Percentiles rank a stretch among this genome's conserved stretches.
Conservation (phyloP, 2,113 vertebrate genomes). For the Trichomycterus rosablanca region DNA sequence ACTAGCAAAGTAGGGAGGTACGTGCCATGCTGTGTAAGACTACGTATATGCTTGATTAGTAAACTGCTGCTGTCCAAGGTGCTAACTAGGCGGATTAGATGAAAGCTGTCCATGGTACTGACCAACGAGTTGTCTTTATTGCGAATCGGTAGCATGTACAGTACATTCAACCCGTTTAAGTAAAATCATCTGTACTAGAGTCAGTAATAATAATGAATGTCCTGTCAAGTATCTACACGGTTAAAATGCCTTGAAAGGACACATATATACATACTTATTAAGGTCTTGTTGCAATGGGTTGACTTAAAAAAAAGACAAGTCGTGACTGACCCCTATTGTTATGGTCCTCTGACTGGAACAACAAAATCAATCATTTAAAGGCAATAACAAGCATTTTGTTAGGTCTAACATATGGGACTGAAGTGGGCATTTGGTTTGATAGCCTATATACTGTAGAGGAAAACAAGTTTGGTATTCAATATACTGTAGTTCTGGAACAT, state of each 20-base stretch:
- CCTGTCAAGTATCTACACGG: neutral
- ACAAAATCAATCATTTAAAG: too few species aligned
- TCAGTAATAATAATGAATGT: conserved; percentile 7
- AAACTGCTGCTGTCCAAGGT: conserved; percentile 14
- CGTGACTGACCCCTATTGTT: neutral
- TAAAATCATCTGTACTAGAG: conserved; percentile 7
- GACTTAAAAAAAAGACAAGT: neutral
- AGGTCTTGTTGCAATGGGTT: neutral
- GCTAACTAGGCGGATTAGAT: neutral
- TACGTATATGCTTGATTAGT: too few species aligned
- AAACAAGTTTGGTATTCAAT: too few species aligned
- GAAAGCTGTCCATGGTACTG: conserved; percentile 10
- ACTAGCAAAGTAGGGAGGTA: too few species aligned
- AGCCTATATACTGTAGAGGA: too few species aligned
- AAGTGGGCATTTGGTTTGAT: too few species aligned
- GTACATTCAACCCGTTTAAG: conserved; percentile 10
- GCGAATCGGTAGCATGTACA: conserved; percentile 17
- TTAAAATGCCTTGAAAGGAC: neutral
- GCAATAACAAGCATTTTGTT: too few species aligned
- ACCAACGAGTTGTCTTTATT: neutral
- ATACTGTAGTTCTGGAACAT: too few species aligned
- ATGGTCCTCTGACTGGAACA: neutral
- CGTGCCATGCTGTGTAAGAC: too few species aligned
- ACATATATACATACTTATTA: neutral
- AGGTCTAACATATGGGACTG: too few species aligned